Base-by-base conservation (phyloP, 2,888 invertebrate species). In the Thelaira solivaga region DNA sequence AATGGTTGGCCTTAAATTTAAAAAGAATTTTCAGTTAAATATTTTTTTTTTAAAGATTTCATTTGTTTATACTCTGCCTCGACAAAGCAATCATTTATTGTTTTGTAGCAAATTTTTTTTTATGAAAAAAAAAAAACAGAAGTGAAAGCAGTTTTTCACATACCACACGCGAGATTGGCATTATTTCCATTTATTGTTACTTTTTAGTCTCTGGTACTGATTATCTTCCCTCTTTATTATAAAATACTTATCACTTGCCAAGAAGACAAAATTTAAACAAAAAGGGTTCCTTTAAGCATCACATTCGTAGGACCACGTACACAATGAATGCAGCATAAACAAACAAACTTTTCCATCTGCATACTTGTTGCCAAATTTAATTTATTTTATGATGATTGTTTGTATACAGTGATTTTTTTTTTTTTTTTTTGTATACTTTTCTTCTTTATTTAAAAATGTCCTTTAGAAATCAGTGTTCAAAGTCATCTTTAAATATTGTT, bases 201-300 rank as follows among this genome's bases (percentile, higher is more conserved):
- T 51, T 51, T 53, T 24, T 26, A 45, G n/a, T n/a, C 8, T 34
- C 11, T 22, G 3, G 31, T 6, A 13, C 6, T 22, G 20, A 71
- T 71, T 59, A n/a, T 39, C 29, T 39, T 41, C 13, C n/a, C 6
- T 24, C 2, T 6, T n/a, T 29, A 26, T 53, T 36, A 6, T 11
- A 31, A 24, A 51, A 45, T 49, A 26, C 53, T 64, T 76, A 68
- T 71, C 59, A 76, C 71, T 65, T 76, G 71, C 61, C 72, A 55
- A 76, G n/a, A n/a, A n/a, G 61, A 53, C 31, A 20, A 41, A 26
- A 43, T 55, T 72, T 39, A 16, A 18, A 55, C 29, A 59, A 65
- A 61, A 68, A 49, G 69, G 69, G 64, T 71, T 59, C 43, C n/a
- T 59, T 51, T 57, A 1, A 22, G 69, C 36, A 57, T 76, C 64